Conservation (phyloP, 1,140 invertebrate species). For the Drosophila nigromelanica region DNA sequence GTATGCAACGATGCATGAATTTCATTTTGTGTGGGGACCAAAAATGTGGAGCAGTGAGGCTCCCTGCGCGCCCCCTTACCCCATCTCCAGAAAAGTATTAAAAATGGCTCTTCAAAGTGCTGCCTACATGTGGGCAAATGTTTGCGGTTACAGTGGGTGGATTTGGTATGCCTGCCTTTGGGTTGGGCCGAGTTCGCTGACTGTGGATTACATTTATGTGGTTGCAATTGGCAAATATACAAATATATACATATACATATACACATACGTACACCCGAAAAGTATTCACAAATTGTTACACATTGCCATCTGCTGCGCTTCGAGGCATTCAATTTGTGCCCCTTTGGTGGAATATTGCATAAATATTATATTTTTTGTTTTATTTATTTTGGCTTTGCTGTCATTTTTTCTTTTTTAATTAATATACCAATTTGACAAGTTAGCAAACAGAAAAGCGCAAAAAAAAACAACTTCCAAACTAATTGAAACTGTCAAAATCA, state of each 20-base stretch:
- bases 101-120: conserved; percentile 77
- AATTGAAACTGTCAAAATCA: conserved; percentile 74
- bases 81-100: conserved; percentile 59
- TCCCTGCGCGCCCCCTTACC: not conserved
- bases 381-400: not conserved
- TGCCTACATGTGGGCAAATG: conserved; percentile 71
- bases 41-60: conserved; percentile 8
- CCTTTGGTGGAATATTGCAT: conserved; percentile 17
- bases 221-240: conserved; percentile 55
- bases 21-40: conserved; percentile 56
- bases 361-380: conserved; percentile 9
- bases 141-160: conserved; percentile 59
- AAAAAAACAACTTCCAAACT: conserved; percentile 29
- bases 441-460: conserved; percentile 30
- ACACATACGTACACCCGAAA: not conserved
- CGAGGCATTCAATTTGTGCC: conserved; percentile 18
- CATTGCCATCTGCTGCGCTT: conserved; percentile 28
- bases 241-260: not conserved
- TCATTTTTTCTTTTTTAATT: conserved; percentile 31
- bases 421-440: conserved; percentile 52
- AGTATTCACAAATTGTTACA: conserved; percentile 43
- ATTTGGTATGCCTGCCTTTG: not conserved
- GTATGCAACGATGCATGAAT: conserved; percentile 77
- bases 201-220: conserved; percentile 77
- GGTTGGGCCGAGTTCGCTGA: conserved; percentile 21